Evolutionary conservation across 2,113 vertebrate genomes (phyloP), one percentile per base, ranked within the genome.

Genomic region (Burhinus oedicnemus): DNA sequence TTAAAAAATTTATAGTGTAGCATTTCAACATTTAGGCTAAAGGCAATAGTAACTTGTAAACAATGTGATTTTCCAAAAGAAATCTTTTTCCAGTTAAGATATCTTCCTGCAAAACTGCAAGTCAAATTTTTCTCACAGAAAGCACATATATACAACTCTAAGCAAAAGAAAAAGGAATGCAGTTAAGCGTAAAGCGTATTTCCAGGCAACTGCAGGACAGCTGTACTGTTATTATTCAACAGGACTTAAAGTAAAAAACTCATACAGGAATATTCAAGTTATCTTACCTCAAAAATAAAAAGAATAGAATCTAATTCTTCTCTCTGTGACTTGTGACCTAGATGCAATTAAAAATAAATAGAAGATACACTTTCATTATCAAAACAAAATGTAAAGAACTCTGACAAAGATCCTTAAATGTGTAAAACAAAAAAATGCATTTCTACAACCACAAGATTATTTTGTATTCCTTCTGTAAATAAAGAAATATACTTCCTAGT

Each of bases 301-400:
- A 99, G 99, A 98, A 99, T 99, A 78, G 99, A 99, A 98, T 99
- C 99, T 96, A 99, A 98, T 97, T 99, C 99, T 97, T 99, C 99
- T 95, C 99, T 99, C 96, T 99, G 99, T 80, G 99, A 99, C 95
- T 99, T 99, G 97, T 99, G 99, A 98, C 99, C 99, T 99, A 97
- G 86, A 98, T 44, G 86, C 71, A 96, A 97, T 94, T 76, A 95
- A 62, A 96, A 64, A 81, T 71, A 96, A 95, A 90, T 19, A 93
- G 89, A 97, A 66, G 15, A 89, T 58, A 30, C 11, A 68, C 11
- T 57, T 87, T 75, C 8, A 62, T 71, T 64, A 91, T 17, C 27
- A 69, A 96, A 96, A 42, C 16, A 93, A 83, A 88, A 91, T n/a
- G 3, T 84, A 74, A 80, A 44, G 16, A 62, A 15, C 44, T 71